phyloP scores from a whole-genome alignment of 2,113 vertebrate genomes.

The Crocuta crocuta region DNA sequence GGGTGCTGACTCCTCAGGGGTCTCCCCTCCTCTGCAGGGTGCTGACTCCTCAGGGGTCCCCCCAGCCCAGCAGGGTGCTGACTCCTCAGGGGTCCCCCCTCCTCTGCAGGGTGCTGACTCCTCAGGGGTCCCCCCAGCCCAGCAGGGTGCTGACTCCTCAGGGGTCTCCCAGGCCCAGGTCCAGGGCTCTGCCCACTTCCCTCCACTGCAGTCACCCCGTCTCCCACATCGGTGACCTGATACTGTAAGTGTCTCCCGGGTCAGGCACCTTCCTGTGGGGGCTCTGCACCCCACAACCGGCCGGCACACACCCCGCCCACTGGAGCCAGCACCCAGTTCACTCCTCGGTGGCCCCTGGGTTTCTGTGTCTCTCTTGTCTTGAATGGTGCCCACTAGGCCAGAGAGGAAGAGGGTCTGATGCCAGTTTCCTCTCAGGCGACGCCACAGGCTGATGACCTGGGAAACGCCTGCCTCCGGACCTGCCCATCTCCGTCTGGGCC shows the following conservation, averaged over 20 bases:
- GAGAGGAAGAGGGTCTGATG: rapidly evolving
- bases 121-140: background rate
- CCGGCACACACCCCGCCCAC: background rate
- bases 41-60: no score
- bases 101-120: no score
- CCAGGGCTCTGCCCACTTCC: background rate
- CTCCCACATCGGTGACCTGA: background rate
- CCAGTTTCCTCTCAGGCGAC: rapidly evolving
- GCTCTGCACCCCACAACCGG: background rate
- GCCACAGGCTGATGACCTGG: background rate
- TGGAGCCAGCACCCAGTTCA: rapidly evolving
- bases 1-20: no score
- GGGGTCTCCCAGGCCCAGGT: background rate
- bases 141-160: background rate
- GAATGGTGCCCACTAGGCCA: rapidly evolving
- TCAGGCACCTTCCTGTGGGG: background rate
- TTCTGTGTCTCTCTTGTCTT: rapidly evolving
- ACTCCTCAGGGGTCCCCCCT: background rate
- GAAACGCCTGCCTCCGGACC: background rate
- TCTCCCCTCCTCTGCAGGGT: no score
- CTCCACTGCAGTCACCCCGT: background rate
- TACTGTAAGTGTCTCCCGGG: background rate
- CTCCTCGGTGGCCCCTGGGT: background rate
- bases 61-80: no score
- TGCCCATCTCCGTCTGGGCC: background rate